Base-by-base conservation (phyloP, 2,797 vertebrate species). In the Poecilia wingei region DNA sequence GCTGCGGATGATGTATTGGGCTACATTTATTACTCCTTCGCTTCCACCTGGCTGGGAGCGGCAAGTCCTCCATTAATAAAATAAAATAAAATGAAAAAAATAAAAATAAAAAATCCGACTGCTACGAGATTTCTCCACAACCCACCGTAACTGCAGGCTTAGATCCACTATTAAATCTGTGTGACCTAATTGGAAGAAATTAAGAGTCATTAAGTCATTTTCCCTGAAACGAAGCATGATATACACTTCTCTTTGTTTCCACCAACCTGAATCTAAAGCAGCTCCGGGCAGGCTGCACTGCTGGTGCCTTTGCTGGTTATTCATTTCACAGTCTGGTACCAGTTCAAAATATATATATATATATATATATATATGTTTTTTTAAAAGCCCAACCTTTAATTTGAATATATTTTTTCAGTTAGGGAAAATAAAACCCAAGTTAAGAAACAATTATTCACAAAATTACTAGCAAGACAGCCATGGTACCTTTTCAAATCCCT, bases 1-100 rank as follows among this genome's bases (percentile, higher is more conserved):
- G 92, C 93, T 91, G 86, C 71, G 57, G 92, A 95, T 96, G 95
- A 95, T 94, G 90, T 94, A 95, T 95, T 89, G 92, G 88, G 88
- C 90, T 94, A 91, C 94, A 94, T 96, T 95, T 96, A 95, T 95
- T 95, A 95, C 93, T 88, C 93, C 91, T 93, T 88, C 4, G 92
- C 92, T 93, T 90, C 92, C 94, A 94, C 94, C 94, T 95, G 91
- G 94, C 93, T 91, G 90, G 92, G 85, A 93, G 93, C 92, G 92
- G 90, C 92, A 91, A 93, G 92, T 80, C 92, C 83, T 89, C 89
- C 93, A 95, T 95, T 95, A 94, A 94, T 90, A 92, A 84, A 81
- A 73, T 46, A 90, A 84, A 79, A 61, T 4, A 77, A 66, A 66
- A 36, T 75, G 76, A 74, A 77, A 82, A 43, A 78, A 84, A 82